A percentile compares a stretch with the other conserved stretches of the same genome.
These are phyloP conservation scores for Drosophila kanekoi DNA, from an alignment of 2,888 invertebrate genomes.

Conservation along the genomic window DNA sequence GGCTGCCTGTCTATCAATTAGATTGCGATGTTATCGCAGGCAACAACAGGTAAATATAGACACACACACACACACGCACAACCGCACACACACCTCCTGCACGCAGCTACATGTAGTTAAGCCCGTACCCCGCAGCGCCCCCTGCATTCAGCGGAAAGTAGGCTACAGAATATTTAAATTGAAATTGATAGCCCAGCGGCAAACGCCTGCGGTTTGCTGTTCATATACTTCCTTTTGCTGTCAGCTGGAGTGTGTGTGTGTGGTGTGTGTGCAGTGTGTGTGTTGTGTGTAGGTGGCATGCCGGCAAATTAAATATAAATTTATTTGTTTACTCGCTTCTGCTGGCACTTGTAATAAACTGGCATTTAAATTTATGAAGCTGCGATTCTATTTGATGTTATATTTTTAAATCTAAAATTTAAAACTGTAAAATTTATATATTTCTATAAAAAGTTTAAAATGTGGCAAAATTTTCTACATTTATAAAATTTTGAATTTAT, in stretches of 20 bases:
- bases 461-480: too few relatives aligned
- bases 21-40: conserved; percentile 49
- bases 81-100: conserved; percentile 5
- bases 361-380: conserved; percentile 26
- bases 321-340: conserved; percentile 47
- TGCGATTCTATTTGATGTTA: conserved; percentile 5
- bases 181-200: conserved; percentile 70
- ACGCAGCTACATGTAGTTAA: conserved; percentile 45
- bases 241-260: conserved; percentile 25
- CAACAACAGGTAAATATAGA: conserved; percentile 51
- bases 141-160: conserved; percentile 36
- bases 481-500: too few relatives aligned
- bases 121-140: background rate
- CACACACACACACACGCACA: conserved; percentile 17
- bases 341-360: conserved; percentile 30
- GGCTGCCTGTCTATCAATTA: conserved; percentile 69
- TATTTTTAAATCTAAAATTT: background rate
- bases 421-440: too few relatives aligned
- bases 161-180: conserved; percentile 72
- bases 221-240: conserved; percentile 30
- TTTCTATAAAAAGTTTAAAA: too few relatives aligned
- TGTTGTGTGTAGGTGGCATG: conserved; percentile 34
- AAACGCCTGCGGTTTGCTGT: conserved; percentile 50
- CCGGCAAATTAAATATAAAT: conserved; percentile 62
- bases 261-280: conserved; percentile 18